A percentile compares a stretch with the other conserved stretches of the same genome.
phyloP scores from a whole-genome alignment of 2,797 vertebrate species.

The Sebastes steindachneri region DNA sequence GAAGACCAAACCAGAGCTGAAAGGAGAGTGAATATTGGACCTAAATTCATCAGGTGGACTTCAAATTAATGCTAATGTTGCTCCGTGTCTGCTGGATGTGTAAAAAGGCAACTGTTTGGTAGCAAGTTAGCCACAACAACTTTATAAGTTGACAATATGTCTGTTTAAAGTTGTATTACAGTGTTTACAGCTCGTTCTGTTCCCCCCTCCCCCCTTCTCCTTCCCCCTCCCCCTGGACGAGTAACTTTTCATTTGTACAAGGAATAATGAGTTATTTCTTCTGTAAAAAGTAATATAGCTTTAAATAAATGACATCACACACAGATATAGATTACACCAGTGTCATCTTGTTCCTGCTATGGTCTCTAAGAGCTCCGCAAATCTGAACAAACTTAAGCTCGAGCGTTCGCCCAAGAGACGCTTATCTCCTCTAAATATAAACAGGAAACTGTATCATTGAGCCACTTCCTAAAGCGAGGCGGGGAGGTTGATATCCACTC shows the following conservation, averaged over 20 bases:
- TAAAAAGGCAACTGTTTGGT: too few species aligned
- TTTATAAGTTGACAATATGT: too few species aligned
- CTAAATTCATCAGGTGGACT: too few species aligned
- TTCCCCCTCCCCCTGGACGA: too few species aligned
- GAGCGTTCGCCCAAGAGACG: background rate
- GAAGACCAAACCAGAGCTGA: too few species aligned
- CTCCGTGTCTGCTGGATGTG: too few species aligned
- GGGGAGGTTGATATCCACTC: conserved; percentile 29
- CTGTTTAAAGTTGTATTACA: too few species aligned
- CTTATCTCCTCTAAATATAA: conserved; percentile 60
- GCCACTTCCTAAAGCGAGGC: conserved; percentile 46
- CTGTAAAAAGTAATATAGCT: background rate
- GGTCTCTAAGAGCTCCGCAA: background rate
- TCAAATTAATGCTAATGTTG: too few species aligned
- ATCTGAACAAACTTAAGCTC: conserved; percentile 4
- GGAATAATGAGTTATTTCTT: background rate
- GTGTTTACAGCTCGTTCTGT: too few species aligned
- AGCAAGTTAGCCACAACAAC: too few species aligned
- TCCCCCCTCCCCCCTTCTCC: too few species aligned
- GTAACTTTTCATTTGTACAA: background rate
- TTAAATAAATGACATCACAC: background rate
- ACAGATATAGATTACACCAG: background rate
- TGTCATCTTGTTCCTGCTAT: background rate
- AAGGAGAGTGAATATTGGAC: too few species aligned
- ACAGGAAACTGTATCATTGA: conserved; percentile 62